Percentiles rank a stretch among this genome's conserved stretches.
Conservation (phyloP, 2,888 invertebrate species). For the Anorthoa munda region DNA sequence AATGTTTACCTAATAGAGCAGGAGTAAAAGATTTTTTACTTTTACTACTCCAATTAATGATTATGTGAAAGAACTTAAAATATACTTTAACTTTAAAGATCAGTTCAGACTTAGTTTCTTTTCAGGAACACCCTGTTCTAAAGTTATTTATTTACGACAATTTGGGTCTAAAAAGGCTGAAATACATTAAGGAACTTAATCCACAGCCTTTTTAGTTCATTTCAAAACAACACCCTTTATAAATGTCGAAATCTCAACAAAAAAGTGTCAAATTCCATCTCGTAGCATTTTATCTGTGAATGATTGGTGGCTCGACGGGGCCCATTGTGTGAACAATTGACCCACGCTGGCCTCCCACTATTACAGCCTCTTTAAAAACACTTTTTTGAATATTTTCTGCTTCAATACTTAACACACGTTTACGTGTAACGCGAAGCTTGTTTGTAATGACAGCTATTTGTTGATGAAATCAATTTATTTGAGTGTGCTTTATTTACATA, state of each 20-base stretch:
- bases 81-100: background rate
- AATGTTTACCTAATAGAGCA: too few species aligned
- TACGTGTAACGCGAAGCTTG: slow-evolving; percentile 6
- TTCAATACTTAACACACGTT: slow-evolving; percentile 47
- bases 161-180: background rate
- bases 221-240: slow-evolving; percentile 65
- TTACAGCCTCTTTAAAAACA: slow-evolving; percentile 40
- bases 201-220: background rate
- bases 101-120: background rate
- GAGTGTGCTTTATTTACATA: too few species aligned
- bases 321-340: slow-evolving; percentile 71
- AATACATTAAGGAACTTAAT: background rate
- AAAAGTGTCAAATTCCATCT: slow-evolving; percentile 74
- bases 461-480: slow-evolving; percentile 12
- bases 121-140: background rate
- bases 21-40: too few species aligned
- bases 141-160: background rate
- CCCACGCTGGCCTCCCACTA: slow-evolving; percentile 67
- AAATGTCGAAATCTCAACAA: slow-evolving; percentile 62
- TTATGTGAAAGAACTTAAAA: too few species aligned
- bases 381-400: slow-evolving; percentile 63
- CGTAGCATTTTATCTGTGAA: slow-evolving; percentile 75
- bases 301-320: slow-evolving; percentile 74
- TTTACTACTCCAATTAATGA: too few species aligned
- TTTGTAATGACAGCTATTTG: slow-evolving; percentile 28